phyloP scores from a whole-genome alignment of 2,797 vertebrate genomes.

The Falco rusticolus region DNA sequence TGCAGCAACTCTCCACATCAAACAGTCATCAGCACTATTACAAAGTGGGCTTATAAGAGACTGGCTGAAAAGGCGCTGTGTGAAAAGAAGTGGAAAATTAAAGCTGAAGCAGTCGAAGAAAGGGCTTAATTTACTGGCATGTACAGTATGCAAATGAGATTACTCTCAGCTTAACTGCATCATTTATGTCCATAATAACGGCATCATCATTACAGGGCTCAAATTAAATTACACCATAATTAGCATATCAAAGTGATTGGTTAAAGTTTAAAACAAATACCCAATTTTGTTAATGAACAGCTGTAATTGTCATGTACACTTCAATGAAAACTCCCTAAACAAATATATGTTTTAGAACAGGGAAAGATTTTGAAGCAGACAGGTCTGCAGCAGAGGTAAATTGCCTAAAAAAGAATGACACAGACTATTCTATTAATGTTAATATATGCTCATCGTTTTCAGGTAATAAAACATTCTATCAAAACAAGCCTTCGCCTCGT shows the following conservation, averaged over 20 bases:
- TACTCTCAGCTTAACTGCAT: conserved; percentile 99
- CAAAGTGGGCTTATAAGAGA: conserved; percentile 90
- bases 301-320: conserved; percentile 95
- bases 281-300: conserved; percentile 99
- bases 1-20: conserved; percentile 93
- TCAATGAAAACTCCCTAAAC: conserved; percentile 98
- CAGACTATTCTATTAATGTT: conserved; percentile 78
- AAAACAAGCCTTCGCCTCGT: conserved; percentile 72
- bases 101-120: conserved; percentile 96
- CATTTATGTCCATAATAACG: conserved; percentile 99
- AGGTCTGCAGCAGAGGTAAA: conserved; percentile 75
- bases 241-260: conserved; percentile 99
- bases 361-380: conserved; percentile 78
- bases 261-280: conserved; percentile 99
- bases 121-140: conserved; percentile 99
- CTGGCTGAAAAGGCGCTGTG: conserved; percentile 84
- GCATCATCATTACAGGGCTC: conserved; percentile 99
- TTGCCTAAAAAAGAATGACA: conserved; percentile 77
- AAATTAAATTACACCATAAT: conserved; percentile 99
- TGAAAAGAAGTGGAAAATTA: conserved; percentile 99
- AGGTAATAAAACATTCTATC: conserved; percentile 78
- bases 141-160: conserved; percentile 99
- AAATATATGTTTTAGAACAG: conserved; percentile 97
- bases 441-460: conserved; percentile 78
- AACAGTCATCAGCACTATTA: conserved; percentile 92